Percentiles rank a stretch among this genome's conserved stretches.
Conservation (phyloP, 2,888 invertebrate genomes). For the Stenodema calcarata region DNA sequence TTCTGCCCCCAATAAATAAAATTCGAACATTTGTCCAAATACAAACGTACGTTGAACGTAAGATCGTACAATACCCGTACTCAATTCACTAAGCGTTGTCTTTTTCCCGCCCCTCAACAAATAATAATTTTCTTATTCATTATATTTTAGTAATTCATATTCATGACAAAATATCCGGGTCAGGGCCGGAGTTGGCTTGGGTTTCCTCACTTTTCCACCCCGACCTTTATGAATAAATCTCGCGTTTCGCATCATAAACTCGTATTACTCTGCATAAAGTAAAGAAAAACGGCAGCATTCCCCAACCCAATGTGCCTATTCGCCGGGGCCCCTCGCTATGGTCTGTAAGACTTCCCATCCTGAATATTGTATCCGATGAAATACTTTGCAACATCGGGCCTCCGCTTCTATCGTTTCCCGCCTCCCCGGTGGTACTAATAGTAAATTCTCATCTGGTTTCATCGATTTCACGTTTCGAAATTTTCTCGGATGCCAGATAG, state of each 20-base stretch:
- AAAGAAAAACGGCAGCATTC: not conserved
- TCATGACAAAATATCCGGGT: no score
- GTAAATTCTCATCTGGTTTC: not conserved
- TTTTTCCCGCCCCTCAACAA: no score
- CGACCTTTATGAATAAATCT: constrained; percentile 18
- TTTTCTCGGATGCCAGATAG: not conserved
- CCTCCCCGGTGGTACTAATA: not conserved
- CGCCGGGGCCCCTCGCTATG: not conserved
- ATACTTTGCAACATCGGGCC: not conserved
- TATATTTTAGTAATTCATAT: no score
- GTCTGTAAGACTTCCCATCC: not conserved
- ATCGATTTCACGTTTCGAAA: not conserved
- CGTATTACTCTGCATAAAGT: constrained; percentile 6
- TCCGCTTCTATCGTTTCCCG: not conserved
- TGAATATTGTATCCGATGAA: not conserved
- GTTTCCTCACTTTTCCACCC: not conserved
- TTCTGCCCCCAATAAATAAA: no score
- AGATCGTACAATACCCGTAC: no score
- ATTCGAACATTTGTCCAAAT: no score
- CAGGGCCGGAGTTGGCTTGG: not conserved
- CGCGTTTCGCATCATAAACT: constrained; percentile 16
- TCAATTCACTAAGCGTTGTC: no score
- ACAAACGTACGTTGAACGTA: no score
- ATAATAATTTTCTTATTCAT: no score
- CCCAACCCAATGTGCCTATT: not conserved